Percentiles rank a stretch among this genome's conserved stretches.
Conservation (phyloP, 2,113 vertebrate species). For the Alethe castanea region DNA sequence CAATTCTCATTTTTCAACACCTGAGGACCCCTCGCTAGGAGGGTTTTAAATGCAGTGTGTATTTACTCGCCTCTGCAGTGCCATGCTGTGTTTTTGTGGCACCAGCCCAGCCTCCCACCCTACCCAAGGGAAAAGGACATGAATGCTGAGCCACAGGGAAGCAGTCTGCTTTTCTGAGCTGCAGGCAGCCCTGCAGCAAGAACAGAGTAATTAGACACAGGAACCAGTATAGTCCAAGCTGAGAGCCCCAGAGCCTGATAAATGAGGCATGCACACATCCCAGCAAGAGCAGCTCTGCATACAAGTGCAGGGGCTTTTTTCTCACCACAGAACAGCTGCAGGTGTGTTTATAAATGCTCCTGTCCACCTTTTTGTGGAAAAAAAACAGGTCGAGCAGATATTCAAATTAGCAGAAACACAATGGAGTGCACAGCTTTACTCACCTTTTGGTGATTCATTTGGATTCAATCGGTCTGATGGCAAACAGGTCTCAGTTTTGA, state of each 20-base stretch:
- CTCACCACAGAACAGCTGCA: conserved; percentile 69
- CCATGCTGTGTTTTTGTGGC: not conserved
- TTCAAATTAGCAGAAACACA: not conserved
- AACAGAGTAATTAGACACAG: not conserved
- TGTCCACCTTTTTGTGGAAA: not conserved
- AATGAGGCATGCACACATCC: not conserved
- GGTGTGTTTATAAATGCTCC: not conserved
- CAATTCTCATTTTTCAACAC: not conserved
- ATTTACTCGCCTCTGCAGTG: accelerated
- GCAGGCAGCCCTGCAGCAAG: not conserved
- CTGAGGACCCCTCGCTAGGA: not conserved
- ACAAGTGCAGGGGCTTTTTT: conserved; percentile 54
- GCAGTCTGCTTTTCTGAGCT: no score
- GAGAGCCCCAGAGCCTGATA: not conserved
- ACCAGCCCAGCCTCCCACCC: not conserved
- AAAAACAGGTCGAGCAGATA: not conserved
- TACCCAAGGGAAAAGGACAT: not conserved
- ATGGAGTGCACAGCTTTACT: not conserved
- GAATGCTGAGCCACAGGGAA: not conserved
- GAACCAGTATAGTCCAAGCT: not conserved
- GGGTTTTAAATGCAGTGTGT: not conserved
- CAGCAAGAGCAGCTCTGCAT: not conserved
- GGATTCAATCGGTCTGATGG: not conserved
- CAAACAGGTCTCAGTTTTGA: not conserved
- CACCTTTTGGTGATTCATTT: not conserved